Evolutionary conservation across 2,113 vertebrate species (phyloP).

Genomic region (Tamias sibiricus): DNA sequence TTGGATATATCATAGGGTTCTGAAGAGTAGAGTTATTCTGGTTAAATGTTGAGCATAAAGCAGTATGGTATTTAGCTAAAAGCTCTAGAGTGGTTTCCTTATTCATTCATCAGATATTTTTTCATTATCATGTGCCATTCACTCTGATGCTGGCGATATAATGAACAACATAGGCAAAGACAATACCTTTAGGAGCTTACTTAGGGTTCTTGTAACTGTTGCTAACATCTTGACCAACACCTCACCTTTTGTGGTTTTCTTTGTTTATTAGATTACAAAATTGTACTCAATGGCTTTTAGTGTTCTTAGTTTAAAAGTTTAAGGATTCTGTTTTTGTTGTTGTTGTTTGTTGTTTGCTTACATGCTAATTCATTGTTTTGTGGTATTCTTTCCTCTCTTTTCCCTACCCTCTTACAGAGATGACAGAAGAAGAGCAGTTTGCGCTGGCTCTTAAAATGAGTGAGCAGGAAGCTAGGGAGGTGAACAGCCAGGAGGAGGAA

Average conservation of each 20-base stretch:
- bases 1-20: constrained; percentile 30
- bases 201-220: background rate
- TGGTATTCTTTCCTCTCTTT: constrained; percentile 46
- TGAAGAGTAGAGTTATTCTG: constrained; percentile 31
- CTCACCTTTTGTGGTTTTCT: constrained; percentile 39
- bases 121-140: background rate
- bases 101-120: constrained; percentile 39
- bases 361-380: constrained; percentile 31
- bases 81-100: background rate
- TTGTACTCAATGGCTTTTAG: background rate
- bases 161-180: background rate
- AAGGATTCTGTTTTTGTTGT: background rate
- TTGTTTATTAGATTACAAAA: constrained; percentile 42
- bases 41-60: constrained; percentile 43
- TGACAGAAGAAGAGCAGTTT: constrained; percentile 98
- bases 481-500: constrained; percentile 89
- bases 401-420: constrained; percentile 85
- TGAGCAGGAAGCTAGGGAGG: constrained; percentile 91
- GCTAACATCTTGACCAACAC: constrained; percentile 13
- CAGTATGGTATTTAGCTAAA: constrained; percentile 19
- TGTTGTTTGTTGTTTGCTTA: background rate
- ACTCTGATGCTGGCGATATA: background rate
- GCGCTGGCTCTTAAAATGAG: constrained; percentile 94
- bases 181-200: background rate
- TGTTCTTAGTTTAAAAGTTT: constrained; percentile 43